A percentile compares a stretch with the other conserved stretches of the same genome.
phyloP scores from a whole-genome alignment of 2,113 vertebrate genomes.

The Xiphophorus couchianus region DNA sequence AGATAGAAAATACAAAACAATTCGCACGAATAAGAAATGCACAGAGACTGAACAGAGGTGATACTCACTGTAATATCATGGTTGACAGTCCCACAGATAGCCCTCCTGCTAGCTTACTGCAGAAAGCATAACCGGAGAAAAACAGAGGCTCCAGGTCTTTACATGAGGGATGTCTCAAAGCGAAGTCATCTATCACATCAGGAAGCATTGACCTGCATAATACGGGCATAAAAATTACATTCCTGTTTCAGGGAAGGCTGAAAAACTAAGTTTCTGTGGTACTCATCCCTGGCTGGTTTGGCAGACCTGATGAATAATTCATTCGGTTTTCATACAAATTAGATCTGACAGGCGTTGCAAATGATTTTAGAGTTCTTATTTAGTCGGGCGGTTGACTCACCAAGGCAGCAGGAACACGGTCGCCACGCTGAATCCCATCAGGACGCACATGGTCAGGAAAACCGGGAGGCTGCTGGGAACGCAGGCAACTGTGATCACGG shows the following conservation, averaged over 20 bases:
- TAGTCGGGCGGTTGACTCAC: slow-evolving; percentile 67
- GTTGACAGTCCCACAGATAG: slow-evolving; percentile 79
- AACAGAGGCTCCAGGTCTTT: slow-evolving; percentile 80
- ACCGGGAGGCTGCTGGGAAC: slow-evolving; percentile 74
- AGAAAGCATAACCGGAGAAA: slow-evolving; percentile 83
- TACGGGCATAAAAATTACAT: neutral
- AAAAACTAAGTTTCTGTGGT: slow-evolving; percentile 18
- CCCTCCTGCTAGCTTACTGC: slow-evolving; percentile 82
- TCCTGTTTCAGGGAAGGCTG: neutral
- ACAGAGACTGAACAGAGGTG: neutral
- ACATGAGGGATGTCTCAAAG: slow-evolving; percentile 64
- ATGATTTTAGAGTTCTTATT: slow-evolving; percentile 30
- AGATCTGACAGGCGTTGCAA: slow-evolving; percentile 31
- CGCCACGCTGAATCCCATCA: slow-evolving; percentile 78
- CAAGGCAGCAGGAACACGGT: slow-evolving; percentile 81
- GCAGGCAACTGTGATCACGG: slow-evolving; percentile 64
- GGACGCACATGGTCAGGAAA: slow-evolving; percentile 67
- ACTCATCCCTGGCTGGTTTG: slow-evolving; percentile 19
- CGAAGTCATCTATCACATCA: slow-evolving; percentile 81
- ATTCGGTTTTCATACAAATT: slow-evolving; percentile 40
- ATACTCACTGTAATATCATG: slow-evolving; percentile 82
- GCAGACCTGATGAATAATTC: slow-evolving; percentile 42
- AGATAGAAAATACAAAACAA: slow-evolving; percentile 2
- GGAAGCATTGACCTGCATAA: slow-evolving; percentile 82
- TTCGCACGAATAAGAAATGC: neutral